Conservation (phyloP, 2,888 invertebrate genomes). For the Margaritifera margaritifera region DNA sequence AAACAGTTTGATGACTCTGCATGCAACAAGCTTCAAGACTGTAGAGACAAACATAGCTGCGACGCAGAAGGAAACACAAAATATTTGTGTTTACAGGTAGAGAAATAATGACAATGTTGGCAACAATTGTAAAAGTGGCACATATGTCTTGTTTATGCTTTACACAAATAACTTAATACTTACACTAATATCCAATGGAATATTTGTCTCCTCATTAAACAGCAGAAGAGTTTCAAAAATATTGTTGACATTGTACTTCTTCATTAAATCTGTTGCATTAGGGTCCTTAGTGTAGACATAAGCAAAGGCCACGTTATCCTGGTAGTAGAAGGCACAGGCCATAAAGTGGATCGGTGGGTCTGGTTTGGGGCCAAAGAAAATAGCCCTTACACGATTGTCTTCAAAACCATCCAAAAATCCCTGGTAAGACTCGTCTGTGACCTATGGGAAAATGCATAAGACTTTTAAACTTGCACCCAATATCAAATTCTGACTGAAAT, state of each 20-base stretch:
- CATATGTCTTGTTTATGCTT: too few species aligned
- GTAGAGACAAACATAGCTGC: too few species aligned
- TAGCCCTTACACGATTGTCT: conserved; percentile 91
- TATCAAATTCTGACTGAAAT: not conserved
- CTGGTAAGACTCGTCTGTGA: not conserved
- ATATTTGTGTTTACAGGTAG: not conserved
- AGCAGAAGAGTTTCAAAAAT: conserved; percentile 84
- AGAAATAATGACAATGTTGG: too few species aligned
- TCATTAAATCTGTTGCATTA: conserved; percentile 73
- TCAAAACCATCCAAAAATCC: conserved; percentile 88
- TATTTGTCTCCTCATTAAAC: conserved; percentile 87
- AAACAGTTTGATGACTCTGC: too few species aligned
- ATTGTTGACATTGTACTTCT: conserved; percentile 78
- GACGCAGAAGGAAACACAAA: not conserved
- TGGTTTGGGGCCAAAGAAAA: conserved; percentile 83
- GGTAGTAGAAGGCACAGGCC: conserved; percentile 89
- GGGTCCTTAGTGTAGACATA: conserved; percentile 46
- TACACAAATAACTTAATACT: conserved; percentile 19
- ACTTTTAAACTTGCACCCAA: too few species aligned
- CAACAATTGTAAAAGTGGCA: too few species aligned
- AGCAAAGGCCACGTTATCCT: conserved; percentile 90
- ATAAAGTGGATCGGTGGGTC: conserved; percentile 88
- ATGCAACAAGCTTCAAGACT: too few species aligned
- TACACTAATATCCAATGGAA: conserved; percentile 68
- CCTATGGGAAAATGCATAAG: not conserved